phyloP scores from a whole-genome alignment of 53 echinoderm and acorn worm species.

The Temnopleurus reevesii region DNA sequence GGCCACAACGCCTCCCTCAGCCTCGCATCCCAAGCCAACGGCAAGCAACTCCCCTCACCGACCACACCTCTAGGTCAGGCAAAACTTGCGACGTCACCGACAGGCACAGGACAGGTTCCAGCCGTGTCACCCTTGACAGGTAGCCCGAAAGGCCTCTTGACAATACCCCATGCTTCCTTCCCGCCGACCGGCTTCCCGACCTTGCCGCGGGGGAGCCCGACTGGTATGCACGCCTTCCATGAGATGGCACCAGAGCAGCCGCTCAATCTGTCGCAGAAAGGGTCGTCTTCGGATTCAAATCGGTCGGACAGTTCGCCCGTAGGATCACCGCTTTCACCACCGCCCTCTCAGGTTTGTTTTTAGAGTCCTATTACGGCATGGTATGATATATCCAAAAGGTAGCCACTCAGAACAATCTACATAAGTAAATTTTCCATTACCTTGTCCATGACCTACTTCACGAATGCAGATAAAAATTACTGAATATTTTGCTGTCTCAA shows the following conservation, averaged over 20 bases:
- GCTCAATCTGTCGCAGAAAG: slow-evolving; percentile 87
- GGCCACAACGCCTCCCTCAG: slow-evolving; percentile 27
- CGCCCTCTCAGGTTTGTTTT: slow-evolving; percentile 51
- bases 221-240: slow-evolving; percentile 64
- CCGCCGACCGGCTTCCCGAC: slow-evolving; percentile 88
- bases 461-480: no score
- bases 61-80: slow-evolving; percentile 68
- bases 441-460: no score
- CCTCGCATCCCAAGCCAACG: slow-evolving; percentile 34
- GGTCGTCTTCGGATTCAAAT: slow-evolving; percentile 61
- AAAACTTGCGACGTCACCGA: slow-evolving; percentile 51
- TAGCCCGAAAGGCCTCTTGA: slow-evolving; percentile 76
- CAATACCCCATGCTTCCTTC: slow-evolving; percentile 94
- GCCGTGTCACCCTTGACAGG: slow-evolving; percentile 66
- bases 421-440: no score
- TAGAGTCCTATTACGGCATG: no score
- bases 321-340: slow-evolving; percentile 39
- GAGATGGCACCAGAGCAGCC: slow-evolving; percentile 80
- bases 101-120: slow-evolving; percentile 58
- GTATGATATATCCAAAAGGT: no score
- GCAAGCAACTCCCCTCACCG: slow-evolving; percentile 69
- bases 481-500: no score
- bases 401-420: no score
- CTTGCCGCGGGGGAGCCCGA: slow-evolving; percentile 71
- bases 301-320: slow-evolving; percentile 58